Evolutionary conservation across 1,140 invertebrate species (phyloP).

Genomic region (Cydia fagiglandana): DNA sequence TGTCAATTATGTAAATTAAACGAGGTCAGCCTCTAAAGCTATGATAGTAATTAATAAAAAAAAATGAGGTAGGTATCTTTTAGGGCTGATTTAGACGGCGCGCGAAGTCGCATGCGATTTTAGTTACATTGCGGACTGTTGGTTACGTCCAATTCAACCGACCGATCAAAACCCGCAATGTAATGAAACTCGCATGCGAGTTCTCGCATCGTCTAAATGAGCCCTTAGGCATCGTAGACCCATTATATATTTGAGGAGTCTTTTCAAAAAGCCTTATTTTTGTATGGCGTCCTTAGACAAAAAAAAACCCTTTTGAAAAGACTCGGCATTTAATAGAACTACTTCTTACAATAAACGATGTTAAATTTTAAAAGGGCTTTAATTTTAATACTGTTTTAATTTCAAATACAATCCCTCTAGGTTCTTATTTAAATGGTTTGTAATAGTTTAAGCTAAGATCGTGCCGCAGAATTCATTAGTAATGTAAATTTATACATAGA

Average conservation of each 20-base stretch:
- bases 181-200: no score
- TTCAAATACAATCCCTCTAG: neutral
- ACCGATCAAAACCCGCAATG: no score
- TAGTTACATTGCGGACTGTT: no score
- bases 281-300: no score
- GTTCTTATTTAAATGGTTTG: neutral
- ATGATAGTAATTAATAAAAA: neutral
- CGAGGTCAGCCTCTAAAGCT: neutral
- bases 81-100: no score
- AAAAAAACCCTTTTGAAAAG: no score
- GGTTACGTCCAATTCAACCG: no score
- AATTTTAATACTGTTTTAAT: neutral
- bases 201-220: no score
- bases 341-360: neutral
- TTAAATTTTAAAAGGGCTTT: neutral
- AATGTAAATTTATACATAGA: neutral
- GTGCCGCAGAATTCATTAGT: neutral
- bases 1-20: slow-evolving; percentile 20
- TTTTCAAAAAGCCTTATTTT: no score
- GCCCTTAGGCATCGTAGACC: neutral
- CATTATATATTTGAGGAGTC: neutral
- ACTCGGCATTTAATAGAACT: neutral
- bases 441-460: neutral
- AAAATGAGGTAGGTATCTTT: neutral
- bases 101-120: no score